Conservation (phyloP, 2,888 invertebrate genomes). For the Lycia hirtaria region DNA sequence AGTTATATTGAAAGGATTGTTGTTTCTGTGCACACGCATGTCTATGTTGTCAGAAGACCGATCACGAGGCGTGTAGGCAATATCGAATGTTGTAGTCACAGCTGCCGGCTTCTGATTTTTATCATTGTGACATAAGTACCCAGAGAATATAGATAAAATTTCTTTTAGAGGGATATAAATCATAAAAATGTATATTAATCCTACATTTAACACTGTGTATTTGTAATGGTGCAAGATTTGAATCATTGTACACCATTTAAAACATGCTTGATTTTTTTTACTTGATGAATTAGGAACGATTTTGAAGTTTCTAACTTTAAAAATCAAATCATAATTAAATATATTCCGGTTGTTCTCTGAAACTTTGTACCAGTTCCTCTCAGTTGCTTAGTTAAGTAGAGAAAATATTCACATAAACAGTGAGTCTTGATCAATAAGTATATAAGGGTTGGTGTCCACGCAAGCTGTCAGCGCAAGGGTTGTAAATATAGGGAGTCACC, state of each 20-base stretch:
- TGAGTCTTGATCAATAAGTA: conserved; percentile 32
- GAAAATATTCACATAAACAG: background rate
- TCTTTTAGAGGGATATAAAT: background rate
- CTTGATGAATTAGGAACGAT: too few relatives aligned
- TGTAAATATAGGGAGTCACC: conserved; percentile 34
- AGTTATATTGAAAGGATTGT: conserved; percentile 42
- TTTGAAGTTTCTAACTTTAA: too few relatives aligned
- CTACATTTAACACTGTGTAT: too few relatives aligned
- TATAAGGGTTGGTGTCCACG: conserved; percentile 30
- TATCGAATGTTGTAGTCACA: conserved; percentile 20
- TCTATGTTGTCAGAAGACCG: conserved; percentile 28
- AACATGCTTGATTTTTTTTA: too few relatives aligned
- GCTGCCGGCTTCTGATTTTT: conserved; percentile 28
- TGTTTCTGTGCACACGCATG: conserved; percentile 43
- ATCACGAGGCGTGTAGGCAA: conserved; percentile 31
- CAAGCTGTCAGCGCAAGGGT: conserved; percentile 44
- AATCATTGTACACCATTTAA: too few relatives aligned
- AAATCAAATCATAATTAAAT: too few relatives aligned
- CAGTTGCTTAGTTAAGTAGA: background rate
- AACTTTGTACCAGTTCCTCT: background rate
- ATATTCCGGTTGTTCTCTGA: background rate
- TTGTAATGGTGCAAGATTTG: too few relatives aligned
- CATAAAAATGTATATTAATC: too few relatives aligned
- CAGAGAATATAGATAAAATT: background rate
- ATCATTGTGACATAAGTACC: conserved; percentile 7